Base-by-base conservation (phyloP, 2,888 invertebrate genomes). In the Plebejus melissa region DNA sequence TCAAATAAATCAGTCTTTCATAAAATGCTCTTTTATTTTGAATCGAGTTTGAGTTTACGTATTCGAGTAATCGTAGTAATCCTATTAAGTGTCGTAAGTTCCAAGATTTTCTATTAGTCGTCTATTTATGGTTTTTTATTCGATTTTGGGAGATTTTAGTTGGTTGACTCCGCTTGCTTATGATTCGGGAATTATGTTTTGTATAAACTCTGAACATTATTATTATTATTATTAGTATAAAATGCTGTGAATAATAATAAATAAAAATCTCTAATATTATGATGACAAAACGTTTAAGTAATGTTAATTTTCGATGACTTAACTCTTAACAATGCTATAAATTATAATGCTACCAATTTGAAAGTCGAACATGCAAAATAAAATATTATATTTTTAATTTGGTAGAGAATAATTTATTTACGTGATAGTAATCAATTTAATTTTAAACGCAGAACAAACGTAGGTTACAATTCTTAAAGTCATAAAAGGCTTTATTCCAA, bases 1-100 rank as follows among this genome's bases (percentile, higher is more conserved):
- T 88, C 88, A 86, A 83, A 92, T 92, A 93, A 93, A 93, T 91
- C 91, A 82, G 82, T 82, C 82, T 85, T 88, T 87, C 90, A 86
- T 85, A 89, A 87, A 87, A 87, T 65, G 69, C 58, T 69, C 69
- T 70, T 70, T 79, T 87, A 86, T 90, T 88, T 88, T 84, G 82
- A 83, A 85, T 50, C 46, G 32, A 71, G 13, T 65, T 65, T 13
- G 32, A 65, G 65, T 65, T 65, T 65, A 32, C 60, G 9, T 28
- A 28, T 65, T 65, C 11, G 60, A 60, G 28, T 60, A 60, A 60
- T 65, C 65, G 65, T 16, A 13, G 65, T 65, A 65, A 32, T 65
- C 65, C 32, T 65, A 65, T 65, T 65, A 13, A 13, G 1, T 5
- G 32, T 65, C 65, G 32, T 65, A 65, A 32, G 65, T 65, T 65